Evolutionary conservation across 2,888 invertebrate genomes (phyloP), one percentile per base, ranked within the genome.

Genomic region (Lepidochitona cinerea): DNA sequence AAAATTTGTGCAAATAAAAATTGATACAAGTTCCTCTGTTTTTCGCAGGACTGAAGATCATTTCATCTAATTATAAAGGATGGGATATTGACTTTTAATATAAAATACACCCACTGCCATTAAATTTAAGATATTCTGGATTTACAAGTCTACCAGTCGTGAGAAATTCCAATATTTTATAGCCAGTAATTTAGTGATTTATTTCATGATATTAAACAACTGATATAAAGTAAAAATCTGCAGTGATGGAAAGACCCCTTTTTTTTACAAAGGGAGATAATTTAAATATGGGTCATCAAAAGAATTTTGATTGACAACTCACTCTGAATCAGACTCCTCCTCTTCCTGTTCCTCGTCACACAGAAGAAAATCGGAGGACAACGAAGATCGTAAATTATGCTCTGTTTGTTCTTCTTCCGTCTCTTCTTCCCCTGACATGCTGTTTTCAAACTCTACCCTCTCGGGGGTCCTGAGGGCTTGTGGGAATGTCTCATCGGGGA

Each of bases 361-460:
- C 12, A 84, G 75, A 66, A 83, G 73, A 0, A 78, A 75, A 29
- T 85, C 86, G 0, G 79, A 80, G 35, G 95, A 93, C 64, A 94
- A 94, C 0, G 95, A 95, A 54, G 96, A 94, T 49, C 91, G 90
- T 90, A 96, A 96, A 92, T 98, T 98, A 81, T 96, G 93, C 84
- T 97, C 96, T 0, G 97, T 97, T 96, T 97, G 97, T 89, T 97
- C 97, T 88, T 97, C 97, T 89, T 98, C 97, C 0, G 85, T 82
- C 72, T 89, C 88, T 75, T 87, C 88, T 66, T 79, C 37, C 70
- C 89, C 84, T 76, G 86, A 86, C 53, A 87, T 83, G 26, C 84
- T 85, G 90, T 95, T 95, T 86, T 95, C 94, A 90, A 95, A 95
- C 91, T 95, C 95, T 77, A 95, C 94, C 84, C 95, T 92, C 87